Evolutionary conservation across 1,140 invertebrate genomes (phyloP).

Genomic region (Hestina assimilis): DNA sequence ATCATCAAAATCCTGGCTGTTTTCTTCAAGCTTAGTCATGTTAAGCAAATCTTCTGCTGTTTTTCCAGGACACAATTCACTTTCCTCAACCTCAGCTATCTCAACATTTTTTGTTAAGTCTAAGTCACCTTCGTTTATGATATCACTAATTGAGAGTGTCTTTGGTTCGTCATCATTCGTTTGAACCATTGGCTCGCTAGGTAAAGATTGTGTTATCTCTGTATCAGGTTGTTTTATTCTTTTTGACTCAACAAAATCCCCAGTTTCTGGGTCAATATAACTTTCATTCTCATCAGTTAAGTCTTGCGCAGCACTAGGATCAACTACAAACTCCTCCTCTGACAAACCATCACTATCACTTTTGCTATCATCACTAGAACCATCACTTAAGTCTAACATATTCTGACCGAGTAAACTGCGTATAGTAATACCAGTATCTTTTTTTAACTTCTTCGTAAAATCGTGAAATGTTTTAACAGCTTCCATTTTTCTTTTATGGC

Average conservation of each 20-base stretch:
- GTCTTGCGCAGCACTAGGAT: conserved; percentile 69
- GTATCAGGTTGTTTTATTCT: conserved; percentile 30
- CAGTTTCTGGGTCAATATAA: conserved; percentile 76
- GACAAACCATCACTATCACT: conserved; percentile 73
- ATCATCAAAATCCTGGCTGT: conserved; percentile 72
- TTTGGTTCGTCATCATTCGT: conserved; percentile 45
- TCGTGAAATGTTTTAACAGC: conserved; percentile 74
- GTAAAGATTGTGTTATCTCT: conserved; percentile 19
- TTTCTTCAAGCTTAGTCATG: conserved; percentile 59
- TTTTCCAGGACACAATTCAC: conserved; percentile 69
- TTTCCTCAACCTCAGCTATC: conserved; percentile 69
- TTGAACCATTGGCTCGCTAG: conserved; percentile 24
- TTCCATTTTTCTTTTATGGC: conserved; percentile 73
- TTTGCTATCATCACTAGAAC: conserved; percentile 68
- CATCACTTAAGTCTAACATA: conserved; percentile 74
- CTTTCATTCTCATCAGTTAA: conserved; percentile 74
- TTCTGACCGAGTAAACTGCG: conserved; percentile 74
- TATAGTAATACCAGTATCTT: conserved; percentile 75
- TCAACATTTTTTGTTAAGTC: conserved; percentile 74
- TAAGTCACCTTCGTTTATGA: conserved; percentile 72
- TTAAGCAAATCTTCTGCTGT: conserved; percentile 59
- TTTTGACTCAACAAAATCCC: conserved; percentile 66
- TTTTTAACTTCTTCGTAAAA: conserved; percentile 77
- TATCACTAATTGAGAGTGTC: conserved; percentile 73
- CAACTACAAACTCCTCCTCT: conserved; percentile 73